These are phyloP conservation scores for Pogonomyrmex californicus DNA, from an alignment of 1,140 invertebrate species.

Conservation along the genomic window DNA sequence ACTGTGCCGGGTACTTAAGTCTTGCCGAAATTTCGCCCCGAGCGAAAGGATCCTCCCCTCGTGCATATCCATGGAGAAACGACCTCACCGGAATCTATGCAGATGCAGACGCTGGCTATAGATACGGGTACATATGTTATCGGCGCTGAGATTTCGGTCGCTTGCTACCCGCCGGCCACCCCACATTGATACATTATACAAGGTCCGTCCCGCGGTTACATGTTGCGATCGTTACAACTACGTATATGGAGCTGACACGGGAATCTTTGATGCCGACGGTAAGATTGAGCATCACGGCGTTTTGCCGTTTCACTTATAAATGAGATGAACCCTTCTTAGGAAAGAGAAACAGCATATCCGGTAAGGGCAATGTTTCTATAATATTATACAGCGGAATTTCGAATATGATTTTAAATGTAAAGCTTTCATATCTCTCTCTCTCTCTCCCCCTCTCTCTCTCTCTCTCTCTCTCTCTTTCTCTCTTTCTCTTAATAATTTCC, in stretches of 20 bases:
- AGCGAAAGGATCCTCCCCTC: slow-evolving; percentile 60
- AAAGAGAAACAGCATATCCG: not conserved
- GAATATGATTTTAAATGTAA: slow-evolving; percentile 22
- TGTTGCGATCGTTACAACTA: slow-evolving; percentile 37
- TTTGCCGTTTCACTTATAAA: not conserved
- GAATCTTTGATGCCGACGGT: not conserved
- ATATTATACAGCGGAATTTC: not conserved
- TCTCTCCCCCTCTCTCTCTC: too few relatives aligned
- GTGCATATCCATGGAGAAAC: slow-evolving; percentile 77
- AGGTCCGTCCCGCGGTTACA: slow-evolving; percentile 34
- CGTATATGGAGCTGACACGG: not conserved
- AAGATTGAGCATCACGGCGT: not conserved
- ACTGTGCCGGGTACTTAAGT: slow-evolving; percentile 72
- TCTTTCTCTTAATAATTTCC: not conserved
- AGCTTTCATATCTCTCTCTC: not conserved
- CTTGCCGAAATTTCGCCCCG: slow-evolving; percentile 76
- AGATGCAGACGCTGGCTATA: slow-evolving; percentile 66
- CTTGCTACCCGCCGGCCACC: slow-evolving; percentile 17
- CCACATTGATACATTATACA: slow-evolving; percentile 62
- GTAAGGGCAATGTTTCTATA: not conserved
- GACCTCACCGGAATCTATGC: slow-evolving; percentile 50
- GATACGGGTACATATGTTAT: slow-evolving; percentile 71
- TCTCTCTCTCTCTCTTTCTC: too few relatives aligned
- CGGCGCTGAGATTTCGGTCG: slow-evolving; percentile 71
- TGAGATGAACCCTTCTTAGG: not conserved